A percentile compares a stretch with the other conserved stretches of the same genome.
Conservation (phyloP, 2,888 invertebrate genomes). For the Atrina japonica region DNA sequence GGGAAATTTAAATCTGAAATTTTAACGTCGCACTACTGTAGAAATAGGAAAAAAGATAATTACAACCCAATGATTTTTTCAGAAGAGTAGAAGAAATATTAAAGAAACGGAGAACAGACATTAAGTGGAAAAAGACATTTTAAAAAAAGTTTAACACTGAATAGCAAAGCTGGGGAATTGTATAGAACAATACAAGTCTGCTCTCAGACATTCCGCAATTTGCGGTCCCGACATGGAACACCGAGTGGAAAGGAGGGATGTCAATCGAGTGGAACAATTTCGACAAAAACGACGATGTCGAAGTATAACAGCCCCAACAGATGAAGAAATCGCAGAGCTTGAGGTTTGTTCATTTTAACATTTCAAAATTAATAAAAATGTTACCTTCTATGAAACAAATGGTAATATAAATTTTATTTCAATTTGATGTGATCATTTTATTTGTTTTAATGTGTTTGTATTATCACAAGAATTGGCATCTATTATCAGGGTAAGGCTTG, state of each 20-base stretch:
- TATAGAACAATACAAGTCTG: constrained; percentile 67
- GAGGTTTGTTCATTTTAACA: constrained; percentile 50
- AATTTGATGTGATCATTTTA: not conserved
- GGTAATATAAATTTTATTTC: constrained; percentile 5
- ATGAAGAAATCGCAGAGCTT: constrained; percentile 62
- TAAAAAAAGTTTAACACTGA: not conserved
- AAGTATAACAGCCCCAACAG: constrained; percentile 61
- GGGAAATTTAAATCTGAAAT: no score
- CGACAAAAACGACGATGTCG: constrained; percentile 59
- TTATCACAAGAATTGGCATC: no score
- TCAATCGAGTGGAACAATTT: constrained; percentile 43
- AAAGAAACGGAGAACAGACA: no score
- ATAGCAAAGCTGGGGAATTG: constrained; percentile 66
- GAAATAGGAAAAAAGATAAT: no score
- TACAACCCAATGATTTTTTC: no score
- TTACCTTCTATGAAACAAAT: not conserved
- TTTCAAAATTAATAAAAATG: not conserved
- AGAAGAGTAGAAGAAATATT: no score
- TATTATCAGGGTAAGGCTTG: no score
- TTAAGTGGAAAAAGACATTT: no score
- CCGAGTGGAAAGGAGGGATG: constrained; percentile 56
- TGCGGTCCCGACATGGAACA: constrained; percentile 44
- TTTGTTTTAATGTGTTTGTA: constrained; percentile 1
- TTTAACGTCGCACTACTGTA: no score
- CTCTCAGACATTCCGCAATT: constrained; percentile 53